phyloP scores from a whole-genome alignment of 2,113 vertebrate species.

The Ariopsis seemanni region DNA sequence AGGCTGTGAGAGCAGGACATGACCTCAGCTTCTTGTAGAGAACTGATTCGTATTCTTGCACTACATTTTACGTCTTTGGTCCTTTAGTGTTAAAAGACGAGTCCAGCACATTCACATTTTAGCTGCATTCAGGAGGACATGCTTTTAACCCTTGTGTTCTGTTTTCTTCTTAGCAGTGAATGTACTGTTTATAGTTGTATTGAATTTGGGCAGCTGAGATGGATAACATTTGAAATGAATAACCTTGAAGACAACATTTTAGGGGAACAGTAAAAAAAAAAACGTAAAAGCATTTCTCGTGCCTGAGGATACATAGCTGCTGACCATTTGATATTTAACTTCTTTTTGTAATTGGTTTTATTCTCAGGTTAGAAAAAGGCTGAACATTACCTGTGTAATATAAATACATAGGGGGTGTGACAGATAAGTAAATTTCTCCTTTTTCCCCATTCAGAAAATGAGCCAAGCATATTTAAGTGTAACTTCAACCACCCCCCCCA shows the following conservation, averaged over 20 bases:
- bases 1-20: not conserved
- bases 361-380: not conserved
- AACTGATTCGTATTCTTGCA: not conserved
- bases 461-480: not conserved
- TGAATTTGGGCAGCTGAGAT: not conserved
- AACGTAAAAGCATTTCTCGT: not conserved
- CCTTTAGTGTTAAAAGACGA: not conserved
- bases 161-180: not conserved
- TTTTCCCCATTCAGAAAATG: not conserved
- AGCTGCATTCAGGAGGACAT: not conserved
- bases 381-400: not conserved
- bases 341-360: not conserved
- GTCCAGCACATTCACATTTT: not conserved
- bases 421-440: not conserved
- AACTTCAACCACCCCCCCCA: too few species aligned
- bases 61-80: not conserved
- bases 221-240: not conserved
- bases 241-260: not conserved
- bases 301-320: not conserved
- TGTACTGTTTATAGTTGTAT: not conserved
- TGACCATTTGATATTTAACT: not conserved
- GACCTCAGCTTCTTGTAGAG: not conserved
- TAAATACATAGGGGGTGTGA: not conserved
- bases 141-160: slow-evolving; percentile 2
- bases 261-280: not conserved